Evolutionary conservation across 2,797 vertebrate species (phyloP), one percentile per base, ranked within the genome.

Genomic region (Carapus acus): DNA sequence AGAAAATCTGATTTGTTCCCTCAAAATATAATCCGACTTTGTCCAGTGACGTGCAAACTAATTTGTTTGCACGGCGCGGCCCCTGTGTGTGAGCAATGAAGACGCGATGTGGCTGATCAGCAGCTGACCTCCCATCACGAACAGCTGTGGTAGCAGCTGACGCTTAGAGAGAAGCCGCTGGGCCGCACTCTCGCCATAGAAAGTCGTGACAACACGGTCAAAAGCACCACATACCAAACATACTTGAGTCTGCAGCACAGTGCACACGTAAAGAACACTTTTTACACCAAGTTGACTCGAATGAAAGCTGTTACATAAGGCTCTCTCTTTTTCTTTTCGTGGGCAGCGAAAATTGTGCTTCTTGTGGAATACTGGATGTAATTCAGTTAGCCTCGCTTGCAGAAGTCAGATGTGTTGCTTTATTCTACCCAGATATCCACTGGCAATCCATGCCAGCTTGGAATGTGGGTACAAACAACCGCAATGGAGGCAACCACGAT

Each of bases 91-190:
- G 11, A 52, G 49, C 54, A 24, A 47, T 51, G 50, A 18, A 20
- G 53, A 27, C 36, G 34, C 36, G 70, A 41, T 36, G 53, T 37
- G 55, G 61, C 52, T 50, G 40, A 46, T 37, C 61, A 68, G 63
- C 80, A 77, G 70, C 76, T 85, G 76, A 77, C 58, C 67, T 58
- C 19, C 11, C 43, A 36, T 41, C 68, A 50, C 52, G 42, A 64
- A 65, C 58, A 71, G 81, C 80, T 86, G 83, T 75, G 65, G 62
- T 50, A 79, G 77, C 83, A 86, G 79, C 80, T 76, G 79, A 71
- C 57, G 4, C 40, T 22, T 45, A 47, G 34, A 15, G 69, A 56
- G 61, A 50, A 49, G 67, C 57, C 44, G 43, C 58, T 56, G 64
- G 69, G 54, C 64, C 50, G 56, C 55, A 24, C 42, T 21, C 62